phyloP scores from a whole-genome alignment of 2,888 invertebrate genomes.

The Nesidiocoris tenuis region DNA sequence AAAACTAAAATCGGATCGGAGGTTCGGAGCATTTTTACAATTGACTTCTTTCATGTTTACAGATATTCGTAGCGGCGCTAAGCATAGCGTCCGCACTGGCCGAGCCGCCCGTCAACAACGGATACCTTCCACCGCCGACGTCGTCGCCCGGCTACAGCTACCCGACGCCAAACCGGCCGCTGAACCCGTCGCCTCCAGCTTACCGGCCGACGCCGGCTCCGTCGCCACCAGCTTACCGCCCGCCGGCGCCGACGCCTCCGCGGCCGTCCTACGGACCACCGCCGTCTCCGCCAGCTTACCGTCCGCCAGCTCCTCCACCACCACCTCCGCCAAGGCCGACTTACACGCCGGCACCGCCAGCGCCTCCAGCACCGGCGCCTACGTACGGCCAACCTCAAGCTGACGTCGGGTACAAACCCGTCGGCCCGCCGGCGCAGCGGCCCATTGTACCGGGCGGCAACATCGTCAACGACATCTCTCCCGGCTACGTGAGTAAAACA shows the following conservation, averaged over 20 bases:
- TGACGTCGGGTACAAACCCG: conserved; percentile 1
- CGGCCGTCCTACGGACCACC: conserved; percentile 49
- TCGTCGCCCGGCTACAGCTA: conserved; percentile 69
- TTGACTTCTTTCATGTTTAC: too few relatives aligned
- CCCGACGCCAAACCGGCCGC: conserved; percentile 65
- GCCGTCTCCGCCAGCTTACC: conserved; percentile 27
- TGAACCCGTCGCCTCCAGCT: conserved; percentile 55
- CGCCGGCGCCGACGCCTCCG: conserved; percentile 46
- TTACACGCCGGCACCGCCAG: conserved; percentile 18
- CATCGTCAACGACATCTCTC: conserved; percentile 16
- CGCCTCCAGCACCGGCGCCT: conserved; percentile 13
- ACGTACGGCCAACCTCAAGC: conserved; percentile 41
- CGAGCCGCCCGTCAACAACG: conserved; percentile 57
- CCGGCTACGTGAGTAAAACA: not conserved
- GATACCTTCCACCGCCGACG: conserved; percentile 74
- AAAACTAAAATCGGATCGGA: too few relatives aligned
- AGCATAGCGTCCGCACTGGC: conserved; percentile 43
- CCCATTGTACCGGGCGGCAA: conserved; percentile 12
- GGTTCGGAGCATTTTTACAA: too few relatives aligned
- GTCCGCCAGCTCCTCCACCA: conserved; percentile 14
- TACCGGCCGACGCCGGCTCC: conserved; percentile 45
- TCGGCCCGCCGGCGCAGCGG: not conserved
- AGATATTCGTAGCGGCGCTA: conserved; percentile 35
- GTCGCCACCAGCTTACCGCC: conserved; percentile 50
- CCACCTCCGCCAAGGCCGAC: conserved; percentile 23